phyloP scores from a whole-genome alignment of 2,888 invertebrate genomes.

The Pardosa pseudoannulata region DNA sequence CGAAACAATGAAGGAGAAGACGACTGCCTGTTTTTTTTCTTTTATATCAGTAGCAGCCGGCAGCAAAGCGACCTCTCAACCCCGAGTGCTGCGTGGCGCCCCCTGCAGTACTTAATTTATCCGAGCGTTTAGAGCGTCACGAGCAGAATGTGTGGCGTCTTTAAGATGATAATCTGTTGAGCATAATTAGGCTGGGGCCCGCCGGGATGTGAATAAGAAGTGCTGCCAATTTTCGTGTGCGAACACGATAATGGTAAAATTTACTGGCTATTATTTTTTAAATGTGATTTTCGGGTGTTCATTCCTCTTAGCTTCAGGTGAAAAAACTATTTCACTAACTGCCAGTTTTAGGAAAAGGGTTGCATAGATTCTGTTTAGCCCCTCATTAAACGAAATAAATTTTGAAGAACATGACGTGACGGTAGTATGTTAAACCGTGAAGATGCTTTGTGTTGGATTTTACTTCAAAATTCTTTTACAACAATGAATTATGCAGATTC shows the following conservation, averaged over 20 bases:
- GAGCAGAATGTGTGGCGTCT: constrained; percentile 14
- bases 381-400: too few species aligned
- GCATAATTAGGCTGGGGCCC: constrained; percentile 12
- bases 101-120: constrained; percentile 11
- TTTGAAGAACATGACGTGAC: too few species aligned
- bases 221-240: not conserved
- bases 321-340: not conserved
- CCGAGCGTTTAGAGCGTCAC: constrained; percentile 9
- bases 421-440: too few species aligned
- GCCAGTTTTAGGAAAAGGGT: too few species aligned
- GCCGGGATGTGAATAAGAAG: constrained; percentile 27
- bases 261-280: not conserved
- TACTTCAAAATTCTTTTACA: too few species aligned
- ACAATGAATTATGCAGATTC: too few species aligned
- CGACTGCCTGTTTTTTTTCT: not conserved
- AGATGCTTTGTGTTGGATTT: too few species aligned
- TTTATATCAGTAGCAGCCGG: constrained; percentile 21
- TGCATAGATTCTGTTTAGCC: too few species aligned
- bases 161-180: constrained; percentile 25
- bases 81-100: constrained; percentile 18
- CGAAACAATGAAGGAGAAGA: constrained; percentile 33
- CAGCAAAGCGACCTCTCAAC: constrained; percentile 26
- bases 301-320: not conserved
- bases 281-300: not conserved
- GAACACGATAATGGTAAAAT: not conserved